Base-by-base conservation (phyloP, 2,113 vertebrate species). In the Haplochromis vanheusdeni region DNA sequence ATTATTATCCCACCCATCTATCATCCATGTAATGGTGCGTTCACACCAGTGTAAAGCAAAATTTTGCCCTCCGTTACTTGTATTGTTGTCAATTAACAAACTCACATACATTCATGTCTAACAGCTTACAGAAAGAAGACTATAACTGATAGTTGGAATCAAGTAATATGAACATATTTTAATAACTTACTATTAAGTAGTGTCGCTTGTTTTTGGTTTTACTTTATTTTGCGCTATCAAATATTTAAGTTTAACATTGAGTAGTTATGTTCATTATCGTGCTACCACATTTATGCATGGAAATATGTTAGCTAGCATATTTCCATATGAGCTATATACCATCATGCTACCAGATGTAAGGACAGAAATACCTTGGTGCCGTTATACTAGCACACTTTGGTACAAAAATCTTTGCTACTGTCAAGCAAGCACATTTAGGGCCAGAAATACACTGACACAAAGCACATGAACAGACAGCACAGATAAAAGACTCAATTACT, bases 401-500 rank as follows among this genome's bases (percentile, higher is more conserved):
- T 33, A 35, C 58, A 62, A 62, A 62, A 62, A 35, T 11, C 4
- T 62, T 35, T 35, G 28, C 9, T 62, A 62, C 58, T 10, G 58
- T 60, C 56, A 60, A 60, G 28, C 58, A 31, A 26, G 33, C 54
- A 42, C 35, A 81, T 56, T 28, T 56, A 4, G 6, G 14, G 9
- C 35, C 52, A 55, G 9, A 56, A 23, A 80, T 7, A 54, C 54
- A 80, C n/a, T 82, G 55, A 31, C 9, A 26, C 82, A 40, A 11
- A 37, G 45, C 31, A 35, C 40, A 81, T 23, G 7, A 13, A 33
- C 2, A 81, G 55, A 87, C 68, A 45, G 54, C 80, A 87, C 83
- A 92, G 81, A 93, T 21, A 84, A 82, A 88, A 58, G 51, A 88
- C 89, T 86, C 47, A 47, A 14, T 83, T 88, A 83, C 62, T 33